These are phyloP conservation scores for Orius insidiosus DNA, from an alignment of 1,140 invertebrate genomes.

Conservation along the genomic window DNA sequence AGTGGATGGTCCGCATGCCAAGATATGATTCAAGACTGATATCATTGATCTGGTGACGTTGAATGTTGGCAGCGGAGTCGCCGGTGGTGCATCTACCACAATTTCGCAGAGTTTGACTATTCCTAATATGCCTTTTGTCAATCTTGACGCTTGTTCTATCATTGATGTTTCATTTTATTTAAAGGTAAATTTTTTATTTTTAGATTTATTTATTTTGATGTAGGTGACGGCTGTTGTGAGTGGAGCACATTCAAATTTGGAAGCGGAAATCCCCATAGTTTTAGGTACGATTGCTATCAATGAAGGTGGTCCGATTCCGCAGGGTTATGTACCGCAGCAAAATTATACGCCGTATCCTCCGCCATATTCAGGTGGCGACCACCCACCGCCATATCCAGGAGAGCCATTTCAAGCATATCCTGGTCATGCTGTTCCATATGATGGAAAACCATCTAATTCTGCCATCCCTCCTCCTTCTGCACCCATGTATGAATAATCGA, in stretches of 20 bases:
- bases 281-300: conserved; percentile 41
- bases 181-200: too few species aligned
- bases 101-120: conserved; percentile 40
- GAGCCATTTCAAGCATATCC: too few species aligned
- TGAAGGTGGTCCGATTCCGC: conserved; percentile 1
- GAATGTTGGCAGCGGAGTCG: conserved; percentile 35
- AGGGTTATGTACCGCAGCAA: too few species aligned
- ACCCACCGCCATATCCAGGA: too few species aligned
- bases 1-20: conserved; percentile 35
- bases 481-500: too few species aligned
- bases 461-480: too few species aligned
- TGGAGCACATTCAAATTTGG: conserved; percentile 37
- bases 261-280: conserved; percentile 32
- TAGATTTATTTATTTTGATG: too few species aligned
- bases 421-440: too few species aligned
- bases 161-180: conserved; percentile 45
- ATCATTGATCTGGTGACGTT: conserved; percentile 31
- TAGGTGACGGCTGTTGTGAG: conserved; percentile 30
- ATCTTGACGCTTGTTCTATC: conserved; percentile 40
- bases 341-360: too few species aligned
- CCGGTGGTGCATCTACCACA: conserved; percentile 29
- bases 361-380: too few species aligned
- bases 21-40: conserved; percentile 30
- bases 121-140: conserved; percentile 42
- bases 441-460: too few species aligned